Percentiles rank a stretch among this genome's conserved stretches.
Evolutionary conservation across 2,797 vertebrate genomes (phyloP).

Genomic region (Squalus acanthias): DNA sequence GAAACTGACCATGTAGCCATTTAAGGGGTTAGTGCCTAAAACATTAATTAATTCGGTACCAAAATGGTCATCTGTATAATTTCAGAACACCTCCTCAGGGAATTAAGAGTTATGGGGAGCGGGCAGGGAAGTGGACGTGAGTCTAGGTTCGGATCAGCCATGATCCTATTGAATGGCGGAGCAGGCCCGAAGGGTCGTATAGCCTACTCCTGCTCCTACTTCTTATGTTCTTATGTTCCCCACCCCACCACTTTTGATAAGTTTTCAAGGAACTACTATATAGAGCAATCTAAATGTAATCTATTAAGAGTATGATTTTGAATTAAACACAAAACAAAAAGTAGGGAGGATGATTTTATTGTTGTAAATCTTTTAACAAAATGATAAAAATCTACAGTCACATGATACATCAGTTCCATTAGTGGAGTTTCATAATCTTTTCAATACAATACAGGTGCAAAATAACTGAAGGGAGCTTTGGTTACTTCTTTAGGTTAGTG

Average conservation of each 20-base stretch:
- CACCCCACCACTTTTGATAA: background rate
- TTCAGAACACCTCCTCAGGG: too few species aligned
- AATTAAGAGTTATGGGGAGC: too few species aligned
- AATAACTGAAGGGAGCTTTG: conserved; percentile 29
- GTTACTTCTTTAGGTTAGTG: conserved; percentile 16
- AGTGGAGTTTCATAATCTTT: conserved; percentile 21
- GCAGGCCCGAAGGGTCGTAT: too few species aligned
- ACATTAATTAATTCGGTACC: background rate
- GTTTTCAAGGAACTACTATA: background rate
- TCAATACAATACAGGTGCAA: conserved; percentile 31
- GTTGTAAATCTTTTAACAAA: conserved; percentile 36
- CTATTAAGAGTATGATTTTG: background rate
- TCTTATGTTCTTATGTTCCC: background rate
- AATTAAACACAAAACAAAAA: background rate
- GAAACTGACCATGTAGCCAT: background rate
- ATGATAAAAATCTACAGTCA: conserved; percentile 38
- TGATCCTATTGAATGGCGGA: too few species aligned
- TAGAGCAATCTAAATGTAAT: background rate
- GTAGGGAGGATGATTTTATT: conserved; percentile 29
- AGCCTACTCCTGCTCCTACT: too few species aligned
- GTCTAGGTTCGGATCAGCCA: too few species aligned
- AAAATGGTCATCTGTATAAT: background rate
- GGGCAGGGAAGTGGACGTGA: too few species aligned
- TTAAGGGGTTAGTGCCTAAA: background rate
- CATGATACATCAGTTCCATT: conserved; percentile 32